Conservation (phyloP, 1,140 invertebrate species). For the Pachypeltis micranthus region DNA sequence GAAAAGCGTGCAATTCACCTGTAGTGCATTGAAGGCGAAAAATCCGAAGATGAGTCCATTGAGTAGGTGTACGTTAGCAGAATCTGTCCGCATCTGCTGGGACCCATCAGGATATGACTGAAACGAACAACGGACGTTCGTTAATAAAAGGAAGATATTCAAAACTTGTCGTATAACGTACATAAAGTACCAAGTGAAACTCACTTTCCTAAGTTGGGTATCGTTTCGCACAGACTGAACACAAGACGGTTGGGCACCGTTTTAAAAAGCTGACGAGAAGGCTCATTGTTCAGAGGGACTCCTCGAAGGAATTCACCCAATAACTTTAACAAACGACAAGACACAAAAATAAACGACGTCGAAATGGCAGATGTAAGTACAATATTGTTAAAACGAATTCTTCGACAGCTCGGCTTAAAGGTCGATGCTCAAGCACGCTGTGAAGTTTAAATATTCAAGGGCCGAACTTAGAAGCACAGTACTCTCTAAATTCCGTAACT, state of each 20-base stretch:
- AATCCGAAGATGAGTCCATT: conserved; percentile 41
- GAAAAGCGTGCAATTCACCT: too few relatives aligned
- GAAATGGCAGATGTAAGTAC: too few relatives aligned
- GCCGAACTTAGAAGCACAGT: background rate
- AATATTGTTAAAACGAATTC: background rate
- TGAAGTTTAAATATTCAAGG: background rate
- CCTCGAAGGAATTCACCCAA: conserved; percentile 18
- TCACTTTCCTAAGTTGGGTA: conserved; percentile 20
- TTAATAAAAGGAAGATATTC: background rate
- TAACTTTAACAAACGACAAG: conserved; percentile 15
- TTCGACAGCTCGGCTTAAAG: background rate
- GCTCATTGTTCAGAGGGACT: conserved; percentile 15
- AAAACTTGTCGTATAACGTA: background rate
- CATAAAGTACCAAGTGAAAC: background rate
- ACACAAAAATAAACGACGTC: background rate
- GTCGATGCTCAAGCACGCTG: background rate
- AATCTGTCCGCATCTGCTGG: conserved; percentile 85
- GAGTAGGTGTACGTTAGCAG: conserved; percentile 71
- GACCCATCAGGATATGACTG: conserved; percentile 78
- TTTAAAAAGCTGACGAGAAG: conserved; percentile 15
- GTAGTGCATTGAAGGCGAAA: conserved; percentile 24
- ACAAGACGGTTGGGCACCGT: conserved; percentile 14
- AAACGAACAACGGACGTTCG: conserved; percentile 11
- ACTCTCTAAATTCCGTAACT: background rate
- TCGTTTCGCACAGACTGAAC: conserved; percentile 15